A percentile compares a stretch with the other conserved stretches of the same genome.
These are phyloP conservation scores for Probaryconus sp. DNA, from an alignment of 1,140 invertebrate genomes.

Conservation along the genomic window DNA sequence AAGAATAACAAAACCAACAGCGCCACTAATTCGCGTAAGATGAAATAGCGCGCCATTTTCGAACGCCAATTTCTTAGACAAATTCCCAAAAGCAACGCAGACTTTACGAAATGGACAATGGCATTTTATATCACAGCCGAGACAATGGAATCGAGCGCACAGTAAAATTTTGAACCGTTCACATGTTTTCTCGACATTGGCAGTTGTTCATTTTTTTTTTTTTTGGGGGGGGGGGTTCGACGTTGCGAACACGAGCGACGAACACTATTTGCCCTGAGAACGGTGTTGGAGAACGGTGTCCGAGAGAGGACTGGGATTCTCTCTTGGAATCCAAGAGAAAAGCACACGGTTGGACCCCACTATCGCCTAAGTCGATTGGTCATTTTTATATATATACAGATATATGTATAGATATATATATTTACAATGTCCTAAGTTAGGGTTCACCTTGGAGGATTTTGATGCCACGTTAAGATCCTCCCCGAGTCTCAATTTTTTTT, in stretches of 20 bases:
- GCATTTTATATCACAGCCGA: too few species aligned
- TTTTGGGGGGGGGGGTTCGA: too few species aligned
- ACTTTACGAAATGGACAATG: not conserved
- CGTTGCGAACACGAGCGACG: not conserved
- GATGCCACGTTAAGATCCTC: too few species aligned
- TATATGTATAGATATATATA: too few species aligned
- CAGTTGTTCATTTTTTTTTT: too few species aligned
- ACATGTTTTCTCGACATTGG: too few species aligned
- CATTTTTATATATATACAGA: slow-evolving; percentile 52
- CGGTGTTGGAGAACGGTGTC: slow-evolving; percentile 45
- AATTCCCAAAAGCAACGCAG: not conserved
- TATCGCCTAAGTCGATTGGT: slow-evolving; percentile 32
- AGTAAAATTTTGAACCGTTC: too few species aligned
- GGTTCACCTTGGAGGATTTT: slow-evolving; percentile 40
- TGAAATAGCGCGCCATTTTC: slow-evolving; percentile 14
- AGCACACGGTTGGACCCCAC: slow-evolving; percentile 43
- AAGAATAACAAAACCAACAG: slow-evolving; percentile 1
- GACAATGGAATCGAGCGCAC: too few species aligned
- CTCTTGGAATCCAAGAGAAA: slow-evolving; percentile 61
- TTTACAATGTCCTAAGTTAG: slow-evolving; percentile 46
- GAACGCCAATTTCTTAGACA: slow-evolving; percentile 1
- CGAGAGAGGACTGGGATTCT: slow-evolving; percentile 61
- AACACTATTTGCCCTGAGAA: slow-evolving; percentile 8
- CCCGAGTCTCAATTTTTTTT: too few species aligned
- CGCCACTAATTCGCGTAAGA: slow-evolving; percentile 1